These are phyloP conservation scores for Poeciliopsis retropinna DNA, from an alignment of 2,113 vertebrate species.

Conservation along the genomic window DNA sequence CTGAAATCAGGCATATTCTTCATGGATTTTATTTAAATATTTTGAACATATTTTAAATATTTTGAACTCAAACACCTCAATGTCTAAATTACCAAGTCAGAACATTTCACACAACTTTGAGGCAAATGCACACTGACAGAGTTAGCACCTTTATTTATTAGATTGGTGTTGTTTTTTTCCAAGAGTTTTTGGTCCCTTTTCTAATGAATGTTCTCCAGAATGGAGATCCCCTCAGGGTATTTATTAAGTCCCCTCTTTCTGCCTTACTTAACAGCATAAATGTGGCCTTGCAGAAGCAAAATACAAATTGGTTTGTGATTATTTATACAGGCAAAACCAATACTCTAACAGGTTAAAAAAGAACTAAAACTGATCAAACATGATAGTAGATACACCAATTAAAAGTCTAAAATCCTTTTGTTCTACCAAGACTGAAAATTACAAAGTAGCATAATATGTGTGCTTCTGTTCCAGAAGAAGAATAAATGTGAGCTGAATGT, in stretches of 20 bases:
- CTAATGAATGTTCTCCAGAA: constrained; percentile 61
- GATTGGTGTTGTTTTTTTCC: not conserved
- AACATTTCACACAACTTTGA: not conserved
- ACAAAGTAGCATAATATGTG: constrained; percentile 24
- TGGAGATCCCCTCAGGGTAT: constrained; percentile 72
- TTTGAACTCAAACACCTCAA: not conserved
- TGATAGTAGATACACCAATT: not conserved
- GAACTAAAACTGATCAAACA: not conserved
- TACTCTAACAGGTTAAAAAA: not conserved
- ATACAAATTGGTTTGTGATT: constrained; percentile 11
- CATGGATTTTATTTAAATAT: not conserved
- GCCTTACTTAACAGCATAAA: constrained; percentile 59
- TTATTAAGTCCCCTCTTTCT: constrained; percentile 41
- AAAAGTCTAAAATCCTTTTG: not conserved
- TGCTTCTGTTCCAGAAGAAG: constrained; percentile 1
- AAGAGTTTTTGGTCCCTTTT: constrained; percentile 19
- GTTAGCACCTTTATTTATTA: constrained; percentile 13
- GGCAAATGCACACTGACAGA: constrained; percentile 16
- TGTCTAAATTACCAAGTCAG: constrained; percentile 9
- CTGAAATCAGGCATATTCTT: constrained; percentile 26
- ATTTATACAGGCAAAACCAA: constrained; percentile 18
- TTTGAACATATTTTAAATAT: not conserved
- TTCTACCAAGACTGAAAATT: not conserved
- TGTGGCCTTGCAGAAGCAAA: constrained; percentile 57
- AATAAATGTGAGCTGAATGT: constrained; percentile 27